Base-by-base conservation (phyloP, 2,113 vertebrate genomes). In the Zeus faber region DNA sequence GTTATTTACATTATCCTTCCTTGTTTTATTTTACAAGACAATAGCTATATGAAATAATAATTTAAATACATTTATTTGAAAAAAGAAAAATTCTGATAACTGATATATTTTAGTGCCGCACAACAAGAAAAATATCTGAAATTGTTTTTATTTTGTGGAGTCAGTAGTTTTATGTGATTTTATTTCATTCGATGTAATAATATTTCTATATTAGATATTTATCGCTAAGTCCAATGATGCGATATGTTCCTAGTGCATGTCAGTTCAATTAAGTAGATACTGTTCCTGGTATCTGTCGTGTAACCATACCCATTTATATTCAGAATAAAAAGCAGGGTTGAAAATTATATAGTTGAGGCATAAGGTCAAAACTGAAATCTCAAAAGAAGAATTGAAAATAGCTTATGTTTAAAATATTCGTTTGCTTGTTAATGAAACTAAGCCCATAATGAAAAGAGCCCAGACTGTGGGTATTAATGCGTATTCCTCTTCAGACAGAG, bases 401-500 rank as follows among this genome's bases (percentile, higher is more conserved):
- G 10, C 44, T 6, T 13, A 5, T n/a, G 27, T 43, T 58, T 74
- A n/a, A n/a, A n/a, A n/a, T n/a, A n/a, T 16, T 18, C 31, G 6
- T 9, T 24, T 55, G 11, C 9, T 46, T 49, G 20, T 29, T 54
- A 29, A 31, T 51, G 17, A 67, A 23, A 26, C 23, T 6, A 61
- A 27, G 45, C 10, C 27, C 31, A 25, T 1, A 3, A 27, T 63
- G 25, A 52, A 17, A 2, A 26, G 22, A 21, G 20, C 16, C 22
- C 40, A 49, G 49, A 61, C 49, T 14, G 14, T 40, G 7, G 37
- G 54, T 58, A 63, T 44, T 22, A 11, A 44, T 2, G 0, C 53
- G 27, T 20, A 45, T 54, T 27, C 21, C 48, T 20, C 18, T 27
- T 48, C 37, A 55, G 22, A 47, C 11, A 49, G 31, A 70, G 37